Base-by-base conservation (phyloP, 1,140 invertebrate genomes). In the Cecropterus lyciades region DNA sequence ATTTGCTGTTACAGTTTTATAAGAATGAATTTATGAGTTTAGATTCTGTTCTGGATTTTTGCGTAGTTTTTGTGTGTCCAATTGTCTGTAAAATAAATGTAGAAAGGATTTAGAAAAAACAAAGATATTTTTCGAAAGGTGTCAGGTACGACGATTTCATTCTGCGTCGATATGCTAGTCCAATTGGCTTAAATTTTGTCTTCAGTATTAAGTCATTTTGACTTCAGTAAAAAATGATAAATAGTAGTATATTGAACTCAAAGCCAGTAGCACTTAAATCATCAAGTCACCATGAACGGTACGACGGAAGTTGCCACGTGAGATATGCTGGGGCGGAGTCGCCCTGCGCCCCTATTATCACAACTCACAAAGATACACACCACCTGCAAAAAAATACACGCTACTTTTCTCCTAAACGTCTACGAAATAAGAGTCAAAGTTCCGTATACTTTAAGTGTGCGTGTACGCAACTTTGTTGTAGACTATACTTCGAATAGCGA, bases 241-340 rank as follows among this genome's bases (percentile, higher is more conserved):
- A 9, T n/a, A 7, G 51, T 40, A 1, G 33, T 42, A 27, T 56
- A 43, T 43, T 43, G 53, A 43, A 56, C 7, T 24, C 15, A 24
- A 42, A 16, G 45, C 51, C 70, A 74, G 63, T 74, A 68, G 73
- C 71, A 73, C 62, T 79, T 77, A 79, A 42, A 9, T 15, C 11
- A 62, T 42, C 65, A 73, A 79, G 17, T 60, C 27, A 48, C 62
- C 71, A 77, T 75, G 68, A 75, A 77, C 62, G 51, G 37, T 13
- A 65, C 33, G 65, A 67, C 75, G 73, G 73, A 74, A 75, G 73
- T 72, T 45, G 49, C 42, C 51, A 40, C 49, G 68, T 70, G 71
- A 77, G 70, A 79, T 77, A 77, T 74, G 70, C 15, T 64, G 67
- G 64, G 72, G 69, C 67, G 65, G 69, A 57, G 37, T 51, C 52